Percentiles rank a stretch among this genome's conserved stretches.
Evolutionary conservation across 2,113 vertebrate genomes (phyloP).

Genomic region (Catagonus wagneri): DNA sequence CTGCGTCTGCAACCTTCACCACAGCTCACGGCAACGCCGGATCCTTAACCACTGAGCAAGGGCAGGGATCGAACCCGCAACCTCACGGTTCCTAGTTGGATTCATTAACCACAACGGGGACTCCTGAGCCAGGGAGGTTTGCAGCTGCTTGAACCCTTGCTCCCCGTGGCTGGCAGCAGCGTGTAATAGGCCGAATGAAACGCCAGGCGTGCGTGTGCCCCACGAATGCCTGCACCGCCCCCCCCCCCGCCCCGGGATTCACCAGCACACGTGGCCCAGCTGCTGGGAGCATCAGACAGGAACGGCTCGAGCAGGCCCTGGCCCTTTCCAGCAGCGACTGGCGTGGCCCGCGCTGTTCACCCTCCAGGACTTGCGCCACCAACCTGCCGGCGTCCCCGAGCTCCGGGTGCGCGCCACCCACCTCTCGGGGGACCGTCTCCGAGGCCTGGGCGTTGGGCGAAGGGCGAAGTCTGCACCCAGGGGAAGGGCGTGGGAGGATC

Average conservation of each 20-base stretch:
- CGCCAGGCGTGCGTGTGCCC: background rate
- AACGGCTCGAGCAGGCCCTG: background rate
- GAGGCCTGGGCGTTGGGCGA: fast-evolving
- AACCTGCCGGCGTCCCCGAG: background rate
- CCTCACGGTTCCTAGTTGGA: too few species aligned
- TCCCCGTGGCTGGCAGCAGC: background rate
- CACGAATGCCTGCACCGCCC: too few species aligned
- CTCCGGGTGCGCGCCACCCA: fast-evolving
- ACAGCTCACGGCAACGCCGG: too few species aligned
- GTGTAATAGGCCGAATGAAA: background rate
- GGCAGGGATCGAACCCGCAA: too few species aligned
- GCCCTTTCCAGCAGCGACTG: background rate
- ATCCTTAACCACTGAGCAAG: too few species aligned
- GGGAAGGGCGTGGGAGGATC: fast-evolving
- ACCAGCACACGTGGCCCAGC: background rate
- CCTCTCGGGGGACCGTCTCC: too few species aligned
- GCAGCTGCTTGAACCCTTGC: background rate
- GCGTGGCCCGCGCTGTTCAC: fast-evolving
- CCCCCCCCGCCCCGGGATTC: background rate
- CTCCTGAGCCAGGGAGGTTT: fast-evolving
- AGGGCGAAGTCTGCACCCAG: background rate
- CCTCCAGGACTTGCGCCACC: background rate
- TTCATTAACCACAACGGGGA: too few species aligned
- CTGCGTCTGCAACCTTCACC: too few species aligned
- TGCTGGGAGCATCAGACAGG: background rate